Conservation (phyloP, 2,113 vertebrate genomes). For the Equus przewalskii region DNA sequence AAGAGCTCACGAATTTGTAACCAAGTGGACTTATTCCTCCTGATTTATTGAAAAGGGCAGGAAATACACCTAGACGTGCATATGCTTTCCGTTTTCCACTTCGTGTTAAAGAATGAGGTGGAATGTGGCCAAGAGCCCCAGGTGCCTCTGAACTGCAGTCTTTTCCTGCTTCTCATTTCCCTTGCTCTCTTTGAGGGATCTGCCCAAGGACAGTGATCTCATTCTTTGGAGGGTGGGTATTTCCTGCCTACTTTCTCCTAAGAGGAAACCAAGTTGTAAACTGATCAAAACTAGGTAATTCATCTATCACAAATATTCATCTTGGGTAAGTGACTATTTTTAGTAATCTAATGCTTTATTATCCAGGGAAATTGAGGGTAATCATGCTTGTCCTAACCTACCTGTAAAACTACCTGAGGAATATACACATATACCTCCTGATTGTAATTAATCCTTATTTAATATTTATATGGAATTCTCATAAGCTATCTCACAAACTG, state of each 20-base stretch:
- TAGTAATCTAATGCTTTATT: background rate
- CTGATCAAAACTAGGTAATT: slow-evolving; percentile 6
- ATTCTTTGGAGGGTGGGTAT: background rate
- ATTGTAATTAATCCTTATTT: slow-evolving; percentile 10
- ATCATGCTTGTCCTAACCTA: background rate
- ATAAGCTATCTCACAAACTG: background rate
- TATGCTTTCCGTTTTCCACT: background rate
- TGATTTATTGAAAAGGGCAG: slow-evolving; percentile 16
- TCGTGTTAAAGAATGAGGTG: background rate
- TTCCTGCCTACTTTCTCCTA: background rate
- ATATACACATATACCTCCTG: background rate
- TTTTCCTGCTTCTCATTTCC: background rate
- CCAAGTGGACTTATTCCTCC: background rate
- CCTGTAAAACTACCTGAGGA: background rate
- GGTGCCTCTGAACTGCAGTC: background rate
- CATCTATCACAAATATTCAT: background rate
- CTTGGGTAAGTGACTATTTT: background rate
- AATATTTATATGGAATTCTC: background rate
- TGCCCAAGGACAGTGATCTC: background rate
- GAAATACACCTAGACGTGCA: background rate
- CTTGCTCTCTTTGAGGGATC: background rate
- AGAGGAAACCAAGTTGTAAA: background rate
- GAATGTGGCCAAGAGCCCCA: background rate
- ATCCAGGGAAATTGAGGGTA: background rate
- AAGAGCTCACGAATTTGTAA: background rate